phyloP scores from a whole-genome alignment of 2,797 vertebrate species.

The Ataeniobius toweri region DNA sequence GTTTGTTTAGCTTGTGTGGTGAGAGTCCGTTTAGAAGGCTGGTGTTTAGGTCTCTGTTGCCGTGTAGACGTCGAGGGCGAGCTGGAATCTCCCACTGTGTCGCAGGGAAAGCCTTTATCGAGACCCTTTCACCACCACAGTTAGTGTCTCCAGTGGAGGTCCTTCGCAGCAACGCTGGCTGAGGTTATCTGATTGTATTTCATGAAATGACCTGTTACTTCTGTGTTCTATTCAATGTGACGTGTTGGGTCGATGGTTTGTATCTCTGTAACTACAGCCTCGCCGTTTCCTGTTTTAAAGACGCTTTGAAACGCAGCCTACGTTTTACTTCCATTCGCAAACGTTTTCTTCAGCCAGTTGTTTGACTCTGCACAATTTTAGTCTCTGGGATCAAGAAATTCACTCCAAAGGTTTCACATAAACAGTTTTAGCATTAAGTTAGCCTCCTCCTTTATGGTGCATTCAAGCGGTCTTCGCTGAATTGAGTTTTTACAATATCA shows the following conservation, averaged over 20 bases:
- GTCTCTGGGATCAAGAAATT: neutral
- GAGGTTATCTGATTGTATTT: slow-evolving; percentile 66
- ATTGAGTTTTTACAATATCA: neutral
- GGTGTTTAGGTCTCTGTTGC: slow-evolving; percentile 77
- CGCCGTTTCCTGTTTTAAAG: neutral
- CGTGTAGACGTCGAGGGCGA: slow-evolving; percentile 81
- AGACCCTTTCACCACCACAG: slow-evolving; percentile 52
- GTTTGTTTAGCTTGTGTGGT: slow-evolving; percentile 60
- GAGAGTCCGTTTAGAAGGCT: slow-evolving; percentile 52
- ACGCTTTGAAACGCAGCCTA: neutral
- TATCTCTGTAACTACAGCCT: neutral
- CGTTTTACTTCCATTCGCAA: neutral
- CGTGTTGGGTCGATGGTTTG: slow-evolving; percentile 15
- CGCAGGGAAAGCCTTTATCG: slow-evolving; percentile 64
- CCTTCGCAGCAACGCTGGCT: slow-evolving; percentile 38
- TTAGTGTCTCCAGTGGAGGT: slow-evolving; percentile 58
- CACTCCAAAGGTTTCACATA: neutral
- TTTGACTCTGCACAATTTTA: neutral
- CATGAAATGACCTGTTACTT: slow-evolving; percentile 19
- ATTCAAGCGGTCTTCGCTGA: neutral
- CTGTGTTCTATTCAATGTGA: slow-evolving; percentile 13
- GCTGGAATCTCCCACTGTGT: slow-evolving; percentile 85
- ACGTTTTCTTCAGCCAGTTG: neutral
- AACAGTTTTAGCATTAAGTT: neutral
- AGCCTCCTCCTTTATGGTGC: neutral